These are phyloP conservation scores for Calameuta filiformis DNA, from an alignment of 2,888 invertebrate genomes.

Conservation along the genomic window DNA sequence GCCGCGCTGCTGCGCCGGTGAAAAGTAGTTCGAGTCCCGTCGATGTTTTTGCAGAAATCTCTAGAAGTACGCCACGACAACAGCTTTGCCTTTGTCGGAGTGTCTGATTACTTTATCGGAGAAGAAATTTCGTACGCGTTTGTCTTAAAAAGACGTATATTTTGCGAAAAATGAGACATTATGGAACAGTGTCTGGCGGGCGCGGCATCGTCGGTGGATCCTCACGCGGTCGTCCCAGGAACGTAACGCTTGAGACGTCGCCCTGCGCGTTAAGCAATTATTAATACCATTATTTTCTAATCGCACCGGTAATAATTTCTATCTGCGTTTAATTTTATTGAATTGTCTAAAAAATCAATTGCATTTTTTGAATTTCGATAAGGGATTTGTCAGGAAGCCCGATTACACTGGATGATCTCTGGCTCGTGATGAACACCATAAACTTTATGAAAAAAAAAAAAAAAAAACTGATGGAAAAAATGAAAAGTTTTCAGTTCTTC, in stretches of 20 bases:
- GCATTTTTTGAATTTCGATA: no score
- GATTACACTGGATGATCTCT: no score
- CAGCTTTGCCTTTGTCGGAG: constrained; percentile 16
- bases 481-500: background rate
- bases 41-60: constrained; percentile 34
- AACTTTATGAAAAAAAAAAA: background rate
- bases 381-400: no score
- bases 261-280: constrained; percentile 17
- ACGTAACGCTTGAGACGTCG: constrained; percentile 10
- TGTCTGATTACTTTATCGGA: background rate
- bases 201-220: constrained; percentile 40
- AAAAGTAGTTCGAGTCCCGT: constrained; percentile 29
- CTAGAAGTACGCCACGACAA: constrained; percentile 58
- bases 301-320: background rate
- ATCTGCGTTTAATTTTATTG: background rate
- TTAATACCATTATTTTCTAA: background rate
- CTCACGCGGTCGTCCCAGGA: constrained; percentile 40
- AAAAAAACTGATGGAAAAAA: background rate
- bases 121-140: constrained; percentile 10
- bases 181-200: constrained; percentile 50
- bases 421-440: no score
- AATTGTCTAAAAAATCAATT: background rate
- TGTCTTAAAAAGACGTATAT: constrained; percentile 31
- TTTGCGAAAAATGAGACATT: constrained; percentile 45
- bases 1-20: constrained; percentile 19